Base-by-base conservation (phyloP, 1,140 invertebrate genomes). In the Eurosta solidaginis region DNA sequence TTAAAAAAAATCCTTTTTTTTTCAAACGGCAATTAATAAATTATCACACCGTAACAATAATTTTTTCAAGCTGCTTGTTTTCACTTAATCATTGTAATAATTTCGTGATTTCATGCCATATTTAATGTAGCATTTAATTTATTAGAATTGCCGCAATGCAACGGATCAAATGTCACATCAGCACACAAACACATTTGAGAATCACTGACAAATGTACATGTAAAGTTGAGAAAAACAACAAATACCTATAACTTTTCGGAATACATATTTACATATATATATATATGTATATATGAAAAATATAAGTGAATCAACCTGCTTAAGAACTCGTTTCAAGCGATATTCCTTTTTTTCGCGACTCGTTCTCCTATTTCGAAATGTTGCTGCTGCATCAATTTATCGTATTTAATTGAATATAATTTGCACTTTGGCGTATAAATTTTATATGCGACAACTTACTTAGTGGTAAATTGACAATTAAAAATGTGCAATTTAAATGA, bases 51-150 rank as follows among this genome's bases (percentile, higher is more conserved):
- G 33, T 42, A 33, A 68, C 59, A 68, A 68, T 68, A 68, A 68
- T 68, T 17, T 68, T 40, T 42, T 20, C 27, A 29, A 68, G 33
- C 33, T 68, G 59, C 59, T 68, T 68, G 59, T 68, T 68, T 68
- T 68, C 59, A 68, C 59, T 68, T 40, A 40, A 68, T 68, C 59
- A 68, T 68, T 33, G 40, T 40, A 40, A 40, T 68, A 68, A 68
- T 40, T 42, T 36, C 59, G 40, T 68, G 59, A 68, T 68, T 68
- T 68, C 59, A 33, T 27, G 59, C 59, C 33, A 68, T 12, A 68
- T n/a, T 68, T 68, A 68, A 68, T 68, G 36, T 40, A 40, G 33
- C 59, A 33, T 68, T 68, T 68, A 68, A 68, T 68, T 68, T 68
- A 68, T 68, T 68, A 68, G 59, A 68, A 68, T 68, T n/a, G 59